Percentiles rank a stretch among this genome's conserved stretches.
These are phyloP conservation scores for Caenorhabditis sp. DNA, from an alignment of 2,888 invertebrate genomes.

Conservation along the genomic window DNA sequence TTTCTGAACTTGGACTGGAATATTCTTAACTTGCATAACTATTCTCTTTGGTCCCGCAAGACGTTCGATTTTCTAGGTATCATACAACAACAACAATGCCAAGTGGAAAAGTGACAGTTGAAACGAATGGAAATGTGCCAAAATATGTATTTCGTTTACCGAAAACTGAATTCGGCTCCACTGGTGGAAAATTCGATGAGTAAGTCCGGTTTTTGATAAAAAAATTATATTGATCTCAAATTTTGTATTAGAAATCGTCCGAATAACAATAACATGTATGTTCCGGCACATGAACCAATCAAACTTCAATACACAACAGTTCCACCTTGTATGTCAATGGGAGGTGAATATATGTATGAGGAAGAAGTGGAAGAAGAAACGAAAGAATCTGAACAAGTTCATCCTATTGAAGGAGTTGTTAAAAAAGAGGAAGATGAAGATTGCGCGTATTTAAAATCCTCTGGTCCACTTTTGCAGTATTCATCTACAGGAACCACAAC, in stretches of 20 bases:
- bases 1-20: not conserved
- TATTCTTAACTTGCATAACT: not conserved
- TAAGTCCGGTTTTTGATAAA: conserved; percentile 7
- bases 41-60: not conserved
- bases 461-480: conserved; percentile 17
- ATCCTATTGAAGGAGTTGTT: not conserved
- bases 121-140: conserved; percentile 28
- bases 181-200: conserved; percentile 22
- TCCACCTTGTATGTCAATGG: conserved; percentile 52
- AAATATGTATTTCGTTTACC: conserved; percentile 38
- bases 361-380: conserved; percentile 41
- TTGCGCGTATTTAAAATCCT: conserved; percentile 25
- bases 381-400: not conserved
- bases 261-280: conserved; percentile 23
- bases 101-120: conserved; percentile 30
- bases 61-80: conserved; percentile 21
- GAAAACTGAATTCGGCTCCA: conserved; percentile 13
- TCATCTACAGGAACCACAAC: not conserved
- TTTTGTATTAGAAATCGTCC: conserved; percentile 37
- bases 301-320: conserved; percentile 44
- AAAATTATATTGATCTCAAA: too few relatives aligned
- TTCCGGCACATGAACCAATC: conserved; percentile 31
- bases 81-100: conserved; percentile 27
- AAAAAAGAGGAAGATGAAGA: conserved; percentile 25
- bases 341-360: conserved; percentile 43